Percentiles rank a stretch among this genome's conserved stretches.
These are phyloP conservation scores for Apamea sordens DNA, from an alignment of 2,888 invertebrate genomes.

Conservation along the genomic window DNA sequence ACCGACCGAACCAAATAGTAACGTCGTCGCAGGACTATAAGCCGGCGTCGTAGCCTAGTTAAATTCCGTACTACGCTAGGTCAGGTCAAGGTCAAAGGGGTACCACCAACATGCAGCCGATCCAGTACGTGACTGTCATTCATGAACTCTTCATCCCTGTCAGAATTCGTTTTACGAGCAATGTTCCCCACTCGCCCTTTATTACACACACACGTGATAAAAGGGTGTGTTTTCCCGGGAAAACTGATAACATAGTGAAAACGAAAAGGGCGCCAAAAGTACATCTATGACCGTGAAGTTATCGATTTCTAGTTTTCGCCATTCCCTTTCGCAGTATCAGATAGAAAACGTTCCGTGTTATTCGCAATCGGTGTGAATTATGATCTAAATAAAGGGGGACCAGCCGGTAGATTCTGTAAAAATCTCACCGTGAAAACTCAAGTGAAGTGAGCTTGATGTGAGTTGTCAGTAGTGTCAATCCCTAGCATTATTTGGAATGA, in stretches of 20 bases:
- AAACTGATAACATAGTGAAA: constrained; percentile 12
- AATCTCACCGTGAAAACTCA: no score
- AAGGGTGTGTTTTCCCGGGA: constrained; percentile 23
- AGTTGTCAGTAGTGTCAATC: no score
- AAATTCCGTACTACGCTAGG: background rate
- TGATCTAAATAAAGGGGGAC: no score
- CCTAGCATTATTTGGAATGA: no score
- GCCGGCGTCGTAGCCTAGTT: background rate
- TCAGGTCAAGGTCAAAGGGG: background rate
- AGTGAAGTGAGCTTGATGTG: no score
- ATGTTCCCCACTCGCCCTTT: background rate
- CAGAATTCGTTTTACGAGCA: background rate
- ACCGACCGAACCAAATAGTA: no score
- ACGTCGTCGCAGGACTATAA: no score
- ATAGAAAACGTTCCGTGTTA: constrained; percentile 21
- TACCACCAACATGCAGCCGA: background rate
- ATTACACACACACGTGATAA: background rate
- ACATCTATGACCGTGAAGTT: constrained; percentile 56
- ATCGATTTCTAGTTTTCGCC: constrained; percentile 54
- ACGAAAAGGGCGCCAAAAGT: constrained; percentile 5
- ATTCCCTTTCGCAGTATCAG: constrained; percentile 29
- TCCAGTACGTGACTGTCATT: background rate
- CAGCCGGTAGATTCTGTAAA: no score
- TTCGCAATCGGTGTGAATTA: constrained; percentile 6
- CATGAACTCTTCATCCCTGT: background rate